These are phyloP conservation scores for Capreolus pygargus DNA, from an alignment of 2,113 vertebrate genomes.

Conservation along the genomic window DNA sequence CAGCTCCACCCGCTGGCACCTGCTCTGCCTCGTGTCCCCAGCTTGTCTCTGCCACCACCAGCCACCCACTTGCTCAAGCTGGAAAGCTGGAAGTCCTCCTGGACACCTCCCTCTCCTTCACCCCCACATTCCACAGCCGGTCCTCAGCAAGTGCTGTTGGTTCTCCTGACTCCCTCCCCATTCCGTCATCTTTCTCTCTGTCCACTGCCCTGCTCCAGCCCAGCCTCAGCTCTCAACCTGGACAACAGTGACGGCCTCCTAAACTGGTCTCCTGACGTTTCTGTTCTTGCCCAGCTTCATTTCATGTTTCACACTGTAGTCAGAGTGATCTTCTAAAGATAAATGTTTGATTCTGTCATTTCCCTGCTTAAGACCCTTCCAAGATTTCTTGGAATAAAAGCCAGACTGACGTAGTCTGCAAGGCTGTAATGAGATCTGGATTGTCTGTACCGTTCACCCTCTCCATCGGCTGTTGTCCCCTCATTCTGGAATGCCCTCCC, in stretches of 20 bases:
- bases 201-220: not conserved
- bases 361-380: slow-evolving; percentile 44
- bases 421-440: not conserved
- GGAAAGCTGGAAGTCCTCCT: slow-evolving; percentile 69
- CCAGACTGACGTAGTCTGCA: not conserved
- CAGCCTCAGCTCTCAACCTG: not conserved
- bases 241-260: not conserved
- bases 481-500: not conserved
- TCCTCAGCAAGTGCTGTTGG: slow-evolving; percentile 11
- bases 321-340: slow-evolving; percentile 50
- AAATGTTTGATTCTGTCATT: slow-evolving; percentile 35
- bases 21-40: slow-evolving; percentile 44
- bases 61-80: slow-evolving; percentile 69
- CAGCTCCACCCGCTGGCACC: slow-evolving; percentile 20
- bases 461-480: not conserved
- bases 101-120: slow-evolving; percentile 56
- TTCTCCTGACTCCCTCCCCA: not conserved
- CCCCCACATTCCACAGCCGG: slow-evolving; percentile 45
- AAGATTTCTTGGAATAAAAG: slow-evolving; percentile 56
- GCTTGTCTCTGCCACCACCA: slow-evolving; percentile 53
- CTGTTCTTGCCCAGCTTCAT: not conserved
- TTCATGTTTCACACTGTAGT: not conserved
- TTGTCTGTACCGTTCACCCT: not conserved
- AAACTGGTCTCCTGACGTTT: not conserved
- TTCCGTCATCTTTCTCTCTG: not conserved